These are phyloP conservation scores for Synanthedon tipuliformis DNA, from an alignment of 2,888 invertebrate species.

Conservation along the genomic window DNA sequence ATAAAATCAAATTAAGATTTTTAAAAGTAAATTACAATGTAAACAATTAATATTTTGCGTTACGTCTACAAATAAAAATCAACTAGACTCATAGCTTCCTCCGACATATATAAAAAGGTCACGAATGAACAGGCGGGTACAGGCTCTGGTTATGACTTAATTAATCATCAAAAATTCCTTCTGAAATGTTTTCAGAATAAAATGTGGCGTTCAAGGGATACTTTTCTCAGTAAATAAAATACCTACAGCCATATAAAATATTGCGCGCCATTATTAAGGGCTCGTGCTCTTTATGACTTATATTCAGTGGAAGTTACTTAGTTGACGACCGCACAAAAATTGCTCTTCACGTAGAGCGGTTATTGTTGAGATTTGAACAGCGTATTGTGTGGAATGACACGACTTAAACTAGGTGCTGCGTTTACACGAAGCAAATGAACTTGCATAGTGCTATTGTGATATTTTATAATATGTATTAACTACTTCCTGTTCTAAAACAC, in stretches of 20 bases:
- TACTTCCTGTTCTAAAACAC: background rate
- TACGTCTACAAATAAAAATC: no score
- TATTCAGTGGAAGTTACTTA: slow-evolving; percentile 28
- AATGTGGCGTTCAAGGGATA: no score
- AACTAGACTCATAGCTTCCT: no score
- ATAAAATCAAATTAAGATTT: no score
- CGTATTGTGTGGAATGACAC: slow-evolving; percentile 31
- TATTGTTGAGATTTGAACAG: slow-evolving; percentile 44
- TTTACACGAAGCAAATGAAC: slow-evolving; percentile 8
- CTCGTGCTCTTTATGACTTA: slow-evolving; percentile 16
- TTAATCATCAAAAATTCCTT: no score
- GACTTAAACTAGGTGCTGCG: slow-evolving; percentile 15
- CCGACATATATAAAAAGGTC: no score
- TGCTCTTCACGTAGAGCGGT: slow-evolving; percentile 23
- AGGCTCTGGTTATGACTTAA: no score
- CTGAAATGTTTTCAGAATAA: no score
- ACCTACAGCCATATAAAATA: slow-evolving; percentile 9
- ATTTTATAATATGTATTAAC: background rate
- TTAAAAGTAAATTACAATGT: no score
- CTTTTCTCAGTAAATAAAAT: no score
- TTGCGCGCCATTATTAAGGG: slow-evolving; percentile 3
- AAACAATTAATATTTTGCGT: no score
- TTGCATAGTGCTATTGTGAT: background rate
- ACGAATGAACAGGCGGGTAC: no score
- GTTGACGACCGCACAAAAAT: slow-evolving; percentile 34